Evolutionary conservation across 2,113 vertebrate species (phyloP), one percentile per base, ranked within the genome.

Genomic region (Bombycilla garrulus): DNA sequence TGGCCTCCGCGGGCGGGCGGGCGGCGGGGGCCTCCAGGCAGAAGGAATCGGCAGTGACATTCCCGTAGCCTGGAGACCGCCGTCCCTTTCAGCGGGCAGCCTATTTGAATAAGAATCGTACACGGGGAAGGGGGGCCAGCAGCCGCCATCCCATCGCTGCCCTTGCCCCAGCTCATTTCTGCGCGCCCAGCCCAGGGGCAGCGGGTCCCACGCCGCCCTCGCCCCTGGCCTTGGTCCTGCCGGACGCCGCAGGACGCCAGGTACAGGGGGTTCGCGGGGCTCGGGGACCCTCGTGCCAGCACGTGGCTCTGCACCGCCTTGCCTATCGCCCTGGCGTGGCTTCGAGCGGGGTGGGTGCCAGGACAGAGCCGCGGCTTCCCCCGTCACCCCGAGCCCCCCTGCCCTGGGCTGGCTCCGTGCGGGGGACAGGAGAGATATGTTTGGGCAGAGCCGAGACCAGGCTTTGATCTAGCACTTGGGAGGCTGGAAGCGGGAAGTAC

Each of bases 51-150:
- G 95, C 93, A 89, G 87, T 94, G 96, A 96, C 97, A 97, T 98
- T 97, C 97, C 97, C 95, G 97, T 97, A 97, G 97, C 97, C 92
- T 97, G 96, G 97, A 96, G 93, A 97, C 97, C 93, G 92, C 93
- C 81, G 92, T 89, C 95, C 96, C 95, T 97, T 98, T 97, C 97
- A 97, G 93, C 81, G 91, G 77, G 92, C 94, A 95, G 96, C 71
- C 40, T 64, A 97, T 98, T 98, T 98, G 97, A 98, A 98, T 98
- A 97, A 97, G 97, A 97, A 97, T 97, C 76, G 85, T 90, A 20
- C 65, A 56, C 69, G 9, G 91, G 64, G 53, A 90, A 94, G 93
- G 96, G 90, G 90, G 92, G 96, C 92, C 80, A 53, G 73, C 47
- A 42, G 79, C 82, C 13, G 83, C 90, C 92, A 94, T 95, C 96